Evolutionary conservation across 1,140 invertebrate species (phyloP).

Genomic region (Philopotamus ludificatus): DNA sequence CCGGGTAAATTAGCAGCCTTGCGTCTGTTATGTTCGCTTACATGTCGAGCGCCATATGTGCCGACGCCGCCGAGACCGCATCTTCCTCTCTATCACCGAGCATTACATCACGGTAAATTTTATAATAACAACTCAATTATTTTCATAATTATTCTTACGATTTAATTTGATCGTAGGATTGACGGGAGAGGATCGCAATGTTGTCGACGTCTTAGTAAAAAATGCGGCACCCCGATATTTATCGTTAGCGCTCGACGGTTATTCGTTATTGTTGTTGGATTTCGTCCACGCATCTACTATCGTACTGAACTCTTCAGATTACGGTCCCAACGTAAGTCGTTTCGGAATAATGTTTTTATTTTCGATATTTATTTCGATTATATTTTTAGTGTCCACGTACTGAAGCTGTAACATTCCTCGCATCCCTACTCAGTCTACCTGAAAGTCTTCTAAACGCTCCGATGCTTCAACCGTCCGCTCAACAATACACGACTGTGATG

Average conservation of each 20-base stretch:
- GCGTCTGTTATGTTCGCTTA: slow-evolving; percentile 76
- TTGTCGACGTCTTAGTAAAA: slow-evolving; percentile 62
- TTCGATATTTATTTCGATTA: not conserved
- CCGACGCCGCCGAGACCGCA: slow-evolving; percentile 60
- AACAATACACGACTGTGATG: slow-evolving; percentile 66
- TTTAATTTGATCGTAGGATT: slow-evolving; percentile 50
- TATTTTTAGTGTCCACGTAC: slow-evolving; percentile 71
- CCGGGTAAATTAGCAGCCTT: slow-evolving; percentile 78
- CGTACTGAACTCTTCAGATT: slow-evolving; percentile 78
- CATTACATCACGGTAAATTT: slow-evolving; percentile 73
- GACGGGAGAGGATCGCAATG: slow-evolving; percentile 61
- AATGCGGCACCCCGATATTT: slow-evolving; percentile 80
- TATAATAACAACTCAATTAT: not conserved
- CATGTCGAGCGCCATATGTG: slow-evolving; percentile 53
- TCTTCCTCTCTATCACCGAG: slow-evolving; percentile 84
- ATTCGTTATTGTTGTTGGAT: slow-evolving; percentile 83
- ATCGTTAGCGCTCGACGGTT: slow-evolving; percentile 84
- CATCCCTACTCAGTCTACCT: slow-evolving; percentile 80
- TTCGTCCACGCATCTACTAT: slow-evolving; percentile 88
- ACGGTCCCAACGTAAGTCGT: slow-evolving; percentile 64
- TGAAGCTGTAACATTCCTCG: slow-evolving; percentile 90
- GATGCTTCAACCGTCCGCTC: slow-evolving; percentile 75
- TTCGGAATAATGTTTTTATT: not conserved
- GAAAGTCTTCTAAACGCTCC: slow-evolving; percentile 73
- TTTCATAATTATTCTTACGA: slow-evolving; percentile 12